phyloP scores from a whole-genome alignment of 2,888 invertebrate genomes.

The Eucera pruinosa region DNA sequence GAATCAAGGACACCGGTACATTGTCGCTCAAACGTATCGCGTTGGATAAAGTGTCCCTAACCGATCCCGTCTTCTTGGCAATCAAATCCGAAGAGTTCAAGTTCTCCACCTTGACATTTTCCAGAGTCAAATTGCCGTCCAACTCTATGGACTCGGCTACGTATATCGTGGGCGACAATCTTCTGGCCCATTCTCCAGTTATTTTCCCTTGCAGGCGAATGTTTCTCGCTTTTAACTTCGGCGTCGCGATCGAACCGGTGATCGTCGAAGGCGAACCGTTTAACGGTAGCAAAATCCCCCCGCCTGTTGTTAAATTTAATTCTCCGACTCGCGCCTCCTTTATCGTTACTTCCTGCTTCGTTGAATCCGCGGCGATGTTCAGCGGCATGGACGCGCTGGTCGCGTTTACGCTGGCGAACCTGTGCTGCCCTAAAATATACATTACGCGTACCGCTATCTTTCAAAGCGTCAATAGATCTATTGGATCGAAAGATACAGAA shows the following conservation, averaged over 20 bases:
- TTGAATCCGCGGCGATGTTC: constrained; percentile 61
- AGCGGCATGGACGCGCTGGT: constrained; percentile 56
- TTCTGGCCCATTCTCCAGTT: constrained; percentile 82
- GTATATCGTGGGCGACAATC: constrained; percentile 84
- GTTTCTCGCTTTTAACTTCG: constrained; percentile 75
- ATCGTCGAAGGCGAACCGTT: constrained; percentile 64
- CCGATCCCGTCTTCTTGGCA: constrained; percentile 72
- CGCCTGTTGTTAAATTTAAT: constrained; percentile 64
- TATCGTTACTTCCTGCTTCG: constrained; percentile 56
- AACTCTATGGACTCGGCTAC: constrained; percentile 84
- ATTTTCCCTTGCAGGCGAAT: constrained; percentile 84
- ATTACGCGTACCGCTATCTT: not conserved
- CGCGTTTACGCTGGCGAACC: constrained; percentile 57
- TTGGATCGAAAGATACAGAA: too few species aligned
- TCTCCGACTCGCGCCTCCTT: constrained; percentile 60
- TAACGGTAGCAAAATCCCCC: constrained; percentile 72
- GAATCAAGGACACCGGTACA: constrained; percentile 80
- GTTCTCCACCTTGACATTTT: constrained; percentile 84
- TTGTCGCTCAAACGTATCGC: constrained; percentile 79
- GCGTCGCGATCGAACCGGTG: constrained; percentile 65
- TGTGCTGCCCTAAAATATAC: constrained; percentile 62
- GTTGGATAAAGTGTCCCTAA: constrained; percentile 77
- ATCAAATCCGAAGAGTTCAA: constrained; percentile 81
- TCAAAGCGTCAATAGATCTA: too few species aligned
- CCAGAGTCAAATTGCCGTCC: constrained; percentile 83